Evolutionary conservation across 2,113 vertebrate species (phyloP).

Genomic region (Dermatemys mawii): DNA sequence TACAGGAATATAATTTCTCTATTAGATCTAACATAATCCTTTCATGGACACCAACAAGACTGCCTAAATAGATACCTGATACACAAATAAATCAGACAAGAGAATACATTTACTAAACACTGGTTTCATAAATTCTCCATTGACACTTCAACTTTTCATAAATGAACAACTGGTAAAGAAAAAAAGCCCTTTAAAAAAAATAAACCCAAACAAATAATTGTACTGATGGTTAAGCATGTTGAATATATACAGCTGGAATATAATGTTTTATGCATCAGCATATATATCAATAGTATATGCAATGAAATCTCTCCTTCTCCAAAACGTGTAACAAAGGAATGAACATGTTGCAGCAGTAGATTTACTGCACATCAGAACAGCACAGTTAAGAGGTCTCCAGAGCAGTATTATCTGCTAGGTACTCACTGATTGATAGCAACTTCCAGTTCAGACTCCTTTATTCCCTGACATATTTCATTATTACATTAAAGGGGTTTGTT

Average conservation of each 20-base stretch:
- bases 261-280: constrained; percentile 29
- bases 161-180: background rate
- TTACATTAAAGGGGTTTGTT: background rate
- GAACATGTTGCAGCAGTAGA: constrained; percentile 34
- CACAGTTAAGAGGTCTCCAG: constrained; percentile 55
- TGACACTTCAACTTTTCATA: constrained; percentile 22
- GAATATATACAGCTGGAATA: constrained; percentile 23
- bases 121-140: background rate
- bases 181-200: background rate
- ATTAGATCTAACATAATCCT: background rate
- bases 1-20: background rate
- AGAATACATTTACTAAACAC: background rate
- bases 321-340: constrained; percentile 42
- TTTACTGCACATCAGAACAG: constrained; percentile 27
- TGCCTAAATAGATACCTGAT: background rate
- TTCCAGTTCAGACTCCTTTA: constrained; percentile 7
- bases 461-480: constrained; percentile 7
- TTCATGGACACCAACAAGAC: background rate
- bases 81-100: background rate
- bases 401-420: constrained; percentile 18
- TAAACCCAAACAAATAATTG: constrained; percentile 37
- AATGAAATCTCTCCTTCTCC: constrained; percentile 18
- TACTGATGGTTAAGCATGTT: constrained; percentile 6
- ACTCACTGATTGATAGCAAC: constrained; percentile 39
- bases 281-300: background rate